Evolutionary conservation across 2,797 vertebrate genomes (phyloP).

Genomic region (Sparidentex hasta): DNA sequence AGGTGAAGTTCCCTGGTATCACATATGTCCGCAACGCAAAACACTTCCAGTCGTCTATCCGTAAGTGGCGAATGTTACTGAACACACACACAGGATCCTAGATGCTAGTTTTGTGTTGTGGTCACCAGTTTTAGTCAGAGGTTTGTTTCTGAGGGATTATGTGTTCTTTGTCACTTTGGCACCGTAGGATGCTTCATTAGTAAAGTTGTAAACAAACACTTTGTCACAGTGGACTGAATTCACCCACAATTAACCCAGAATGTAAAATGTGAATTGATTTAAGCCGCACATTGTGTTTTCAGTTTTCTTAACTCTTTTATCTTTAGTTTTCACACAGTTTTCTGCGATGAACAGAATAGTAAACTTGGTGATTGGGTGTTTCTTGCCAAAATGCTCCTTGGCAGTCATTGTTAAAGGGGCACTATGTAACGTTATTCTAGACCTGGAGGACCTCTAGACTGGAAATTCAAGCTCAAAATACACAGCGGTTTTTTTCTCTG

Average conservation of each 20-base stretch:
- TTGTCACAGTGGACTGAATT: background rate
- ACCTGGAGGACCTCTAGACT: too few species aligned
- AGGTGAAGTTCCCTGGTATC: too few species aligned
- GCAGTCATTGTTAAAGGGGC: background rate
- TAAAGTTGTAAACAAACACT: background rate
- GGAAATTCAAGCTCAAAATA: too few species aligned
- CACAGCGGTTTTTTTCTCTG: too few species aligned
- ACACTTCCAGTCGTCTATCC: too few species aligned
- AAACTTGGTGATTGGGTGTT: background rate
- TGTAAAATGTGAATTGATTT: background rate
- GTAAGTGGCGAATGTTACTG: background rate
- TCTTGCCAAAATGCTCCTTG: background rate
- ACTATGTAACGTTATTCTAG: too few species aligned
- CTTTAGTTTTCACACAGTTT: background rate
- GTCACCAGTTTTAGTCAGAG: background rate
- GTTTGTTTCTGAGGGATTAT: background rate
- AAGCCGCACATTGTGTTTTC: background rate
- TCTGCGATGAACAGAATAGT: background rate
- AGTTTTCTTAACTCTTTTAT: background rate
- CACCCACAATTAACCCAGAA: background rate
- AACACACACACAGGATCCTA: accelerated
- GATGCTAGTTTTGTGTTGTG: background rate
- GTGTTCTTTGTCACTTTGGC: background rate
- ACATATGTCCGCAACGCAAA: too few species aligned
- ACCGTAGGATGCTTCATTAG: background rate